A percentile compares a stretch with the other conserved stretches of the same genome.
These are phyloP conservation scores for Cantharis rufa DNA, from an alignment of 2,888 invertebrate species.

Conservation along the genomic window DNA sequence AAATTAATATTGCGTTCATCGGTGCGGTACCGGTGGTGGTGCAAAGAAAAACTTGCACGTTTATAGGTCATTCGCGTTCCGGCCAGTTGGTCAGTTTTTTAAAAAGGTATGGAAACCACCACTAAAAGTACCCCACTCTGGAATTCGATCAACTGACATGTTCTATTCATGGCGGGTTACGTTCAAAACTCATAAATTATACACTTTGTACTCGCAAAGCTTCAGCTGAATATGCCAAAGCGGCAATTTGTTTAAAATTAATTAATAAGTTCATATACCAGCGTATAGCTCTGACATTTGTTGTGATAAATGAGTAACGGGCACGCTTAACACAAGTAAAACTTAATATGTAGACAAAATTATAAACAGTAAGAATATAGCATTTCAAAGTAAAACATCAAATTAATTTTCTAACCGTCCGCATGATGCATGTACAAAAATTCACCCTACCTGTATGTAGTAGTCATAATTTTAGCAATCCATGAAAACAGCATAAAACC, in stretches of 20 bases:
- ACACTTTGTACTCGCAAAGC: slow-evolving; percentile 42
- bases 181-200: slow-evolving; percentile 46
- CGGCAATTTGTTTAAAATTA: slow-evolving; percentile 50
- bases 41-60: slow-evolving; percentile 11
- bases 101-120: slow-evolving; percentile 26
- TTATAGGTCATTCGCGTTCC: slow-evolving; percentile 29
- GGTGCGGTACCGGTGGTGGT: not conserved
- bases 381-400: not conserved
- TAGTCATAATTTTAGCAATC: not conserved
- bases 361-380: slow-evolving; percentile 35
- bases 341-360: slow-evolving; percentile 41
- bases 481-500: not conserved
- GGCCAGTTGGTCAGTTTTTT: slow-evolving; percentile 36
- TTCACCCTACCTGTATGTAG: not conserved
- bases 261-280: slow-evolving; percentile 49
- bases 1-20: slow-evolving; percentile 12
- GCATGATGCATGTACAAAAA: not conserved
- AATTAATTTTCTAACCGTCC: not conserved
- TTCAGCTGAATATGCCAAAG: slow-evolving; percentile 44
- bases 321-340: slow-evolving; percentile 43
- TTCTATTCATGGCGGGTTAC: slow-evolving; percentile 37
- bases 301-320: slow-evolving; percentile 46
- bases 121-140: slow-evolving; percentile 31
- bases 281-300: slow-evolving; percentile 40
- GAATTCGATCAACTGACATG: slow-evolving; percentile 41